phyloP scores from a whole-genome alignment of 2,888 invertebrate genomes.

The Tribolium freemani region DNA sequence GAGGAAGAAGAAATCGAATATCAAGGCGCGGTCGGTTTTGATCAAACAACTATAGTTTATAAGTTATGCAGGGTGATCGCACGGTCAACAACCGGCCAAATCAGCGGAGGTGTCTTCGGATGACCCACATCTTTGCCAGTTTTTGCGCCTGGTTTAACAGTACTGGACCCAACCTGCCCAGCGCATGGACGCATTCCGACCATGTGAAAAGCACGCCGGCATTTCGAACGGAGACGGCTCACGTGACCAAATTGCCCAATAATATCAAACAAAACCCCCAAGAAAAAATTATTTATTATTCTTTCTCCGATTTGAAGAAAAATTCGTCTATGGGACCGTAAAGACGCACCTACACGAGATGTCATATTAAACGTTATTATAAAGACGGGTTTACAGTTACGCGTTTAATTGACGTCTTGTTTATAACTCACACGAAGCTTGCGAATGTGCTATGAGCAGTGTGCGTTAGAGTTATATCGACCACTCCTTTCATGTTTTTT shows the following conservation, averaged over 20 bases:
- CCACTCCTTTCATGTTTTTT: conserved; percentile 29
- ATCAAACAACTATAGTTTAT: conserved; percentile 54
- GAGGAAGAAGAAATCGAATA: conserved; percentile 46
- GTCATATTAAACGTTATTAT: conserved; percentile 19
- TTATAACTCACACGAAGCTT: conserved; percentile 42
- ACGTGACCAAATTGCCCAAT: conserved; percentile 13
- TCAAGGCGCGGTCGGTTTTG: conserved; percentile 58
- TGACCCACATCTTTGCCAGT: conserved; percentile 60
- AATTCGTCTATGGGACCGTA: not conserved
- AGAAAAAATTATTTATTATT: not conserved
- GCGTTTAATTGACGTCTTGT: conserved; percentile 50
- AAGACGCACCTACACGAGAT: conserved; percentile 31
- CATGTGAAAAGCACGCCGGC: conserved; percentile 22
- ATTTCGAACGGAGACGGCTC: conserved; percentile 31
- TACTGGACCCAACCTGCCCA: conserved; percentile 60
- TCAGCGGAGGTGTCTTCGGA: conserved; percentile 63
- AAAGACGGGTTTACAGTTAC: conserved; percentile 49
- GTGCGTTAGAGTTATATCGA: conserved; percentile 31
- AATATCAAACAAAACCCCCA: not conserved
- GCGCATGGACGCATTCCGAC: conserved; percentile 53
- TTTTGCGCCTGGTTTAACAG: conserved; percentile 61
- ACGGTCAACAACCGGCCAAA: conserved; percentile 67
- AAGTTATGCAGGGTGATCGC: conserved; percentile 61
- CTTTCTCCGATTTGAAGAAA: too few relatives aligned
- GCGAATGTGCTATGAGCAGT: conserved; percentile 28